Conservation (phyloP, 2,888 invertebrate genomes). For the Rhorus exstirpatorius region DNA sequence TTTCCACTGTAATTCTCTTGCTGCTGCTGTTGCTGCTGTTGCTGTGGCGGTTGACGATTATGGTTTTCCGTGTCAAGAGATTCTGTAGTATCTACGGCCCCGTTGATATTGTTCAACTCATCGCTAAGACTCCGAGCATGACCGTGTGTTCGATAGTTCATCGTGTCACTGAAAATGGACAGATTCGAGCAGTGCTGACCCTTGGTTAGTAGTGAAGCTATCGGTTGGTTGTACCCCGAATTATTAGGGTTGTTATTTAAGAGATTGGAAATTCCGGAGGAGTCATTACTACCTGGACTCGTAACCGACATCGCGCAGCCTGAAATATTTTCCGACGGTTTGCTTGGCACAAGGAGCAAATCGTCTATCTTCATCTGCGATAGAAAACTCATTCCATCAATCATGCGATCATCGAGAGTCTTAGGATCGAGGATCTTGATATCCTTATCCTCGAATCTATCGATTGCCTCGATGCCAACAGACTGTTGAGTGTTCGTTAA, state of each 20-base stretch:
- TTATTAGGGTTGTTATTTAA: constrained; percentile 52
- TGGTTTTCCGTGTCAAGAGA: background rate
- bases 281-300: constrained; percentile 68
- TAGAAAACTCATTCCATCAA: constrained; percentile 79
- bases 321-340: constrained; percentile 39
- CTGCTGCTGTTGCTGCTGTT: constrained; percentile 37
- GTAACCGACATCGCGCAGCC: constrained; percentile 49
- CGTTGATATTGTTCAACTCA: constrained; percentile 75
- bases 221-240: constrained; percentile 38
- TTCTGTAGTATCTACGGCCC: constrained; percentile 62
- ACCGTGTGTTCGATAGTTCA: constrained; percentile 77
- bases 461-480: constrained; percentile 73
- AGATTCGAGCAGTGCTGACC: constrained; percentile 69
- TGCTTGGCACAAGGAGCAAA: constrained; percentile 76
- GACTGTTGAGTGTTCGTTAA: constrained; percentile 62
- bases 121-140: constrained; percentile 71
- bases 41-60: constrained; percentile 30
- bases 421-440: constrained; percentile 80
- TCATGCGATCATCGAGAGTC: constrained; percentile 80
- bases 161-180: constrained; percentile 76
- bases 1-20: constrained; percentile 65
- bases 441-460: constrained; percentile 82
- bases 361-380: constrained; percentile 83
- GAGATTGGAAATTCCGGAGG: constrained; percentile 74
- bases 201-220: constrained; percentile 73